Base-by-base conservation (phyloP, 2,888 invertebrate species). In the Phyllotreta striolata region DNA sequence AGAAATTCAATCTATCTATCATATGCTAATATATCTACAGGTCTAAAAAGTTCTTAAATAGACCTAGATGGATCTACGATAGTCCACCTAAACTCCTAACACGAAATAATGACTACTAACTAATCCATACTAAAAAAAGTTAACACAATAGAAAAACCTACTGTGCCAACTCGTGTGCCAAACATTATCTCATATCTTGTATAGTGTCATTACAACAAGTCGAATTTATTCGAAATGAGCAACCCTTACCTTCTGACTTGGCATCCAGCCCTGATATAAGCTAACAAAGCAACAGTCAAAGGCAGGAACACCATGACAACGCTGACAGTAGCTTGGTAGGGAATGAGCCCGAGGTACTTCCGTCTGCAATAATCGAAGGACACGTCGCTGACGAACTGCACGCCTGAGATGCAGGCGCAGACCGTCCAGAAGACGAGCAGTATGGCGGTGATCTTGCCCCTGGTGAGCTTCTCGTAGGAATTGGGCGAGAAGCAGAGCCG, bases 351-450 rank as follows among this genome's bases (percentile, higher is more conserved):
- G 39, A 76, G 68, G 69, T 85, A 84, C 38, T 79, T 78, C 3
- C 88, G 83, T 6, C 83, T 82, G 76, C 91, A 91, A 73, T 90
- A 90, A 72, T 91, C 89, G 61, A 89, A 90, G 24, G 89, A 89
- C 0, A 87, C 77, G 8, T 84, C 83, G 34, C 85, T 76, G 43
- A 84, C 83, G 52, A 88, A 88, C 69, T 92, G 91, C 0, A 87
- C 74, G 0, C 84, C 85, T 0, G 89, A 87, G 4, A 86, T 81
- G 1, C 81, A 72, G 0, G 85, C 81, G 51, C 89, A 85, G 8
- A 87, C 67, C 1, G 81, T 63, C 87, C 90, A 90, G 8, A 89
- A 83, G 3, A 80, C 52, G 9, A 88, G 62, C 9, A 88, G 81
- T 0, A 87, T 77, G 0, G 83, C 73, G 0, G 88, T 87, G 67